Conservation (phyloP, 1,140 invertebrate genomes). For the Bombus terrestris region DNA sequence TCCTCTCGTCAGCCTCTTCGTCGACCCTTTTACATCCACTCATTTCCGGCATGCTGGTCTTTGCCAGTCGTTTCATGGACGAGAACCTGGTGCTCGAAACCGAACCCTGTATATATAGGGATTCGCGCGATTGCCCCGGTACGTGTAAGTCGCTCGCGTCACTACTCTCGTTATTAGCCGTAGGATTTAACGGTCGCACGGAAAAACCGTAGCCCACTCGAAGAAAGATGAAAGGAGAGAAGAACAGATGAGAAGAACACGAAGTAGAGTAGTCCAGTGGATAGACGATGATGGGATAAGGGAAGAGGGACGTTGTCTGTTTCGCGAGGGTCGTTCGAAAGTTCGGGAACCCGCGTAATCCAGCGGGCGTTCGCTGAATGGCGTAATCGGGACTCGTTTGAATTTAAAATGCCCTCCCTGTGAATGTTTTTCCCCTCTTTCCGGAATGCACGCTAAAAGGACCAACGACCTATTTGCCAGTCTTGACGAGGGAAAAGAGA, state of each 20-base stretch:
- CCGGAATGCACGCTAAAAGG: not conserved
- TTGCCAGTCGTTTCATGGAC: constrained; percentile 39
- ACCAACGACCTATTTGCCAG: constrained; percentile 41
- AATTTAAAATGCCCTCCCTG: constrained; percentile 42
- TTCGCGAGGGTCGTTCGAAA: constrained; percentile 20
- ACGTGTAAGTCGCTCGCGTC: not conserved
- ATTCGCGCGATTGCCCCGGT: constrained; percentile 2
- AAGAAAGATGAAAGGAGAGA: not conserved
- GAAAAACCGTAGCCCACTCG: not conserved
- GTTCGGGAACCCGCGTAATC: constrained; percentile 38
- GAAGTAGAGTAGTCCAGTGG: too few species aligned
- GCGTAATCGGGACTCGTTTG: constrained; percentile 51
- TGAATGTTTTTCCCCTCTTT: constrained; percentile 18
- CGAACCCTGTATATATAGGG: not conserved
- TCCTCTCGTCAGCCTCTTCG: constrained; percentile 36
- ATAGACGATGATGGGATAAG: not conserved
- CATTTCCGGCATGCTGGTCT: constrained; percentile 18
- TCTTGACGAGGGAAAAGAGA: not conserved
- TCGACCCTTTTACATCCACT: constrained; percentile 40
- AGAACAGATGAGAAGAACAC: not conserved
- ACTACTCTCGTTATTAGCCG: constrained; percentile 17
- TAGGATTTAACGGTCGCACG: not conserved
- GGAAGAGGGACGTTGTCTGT: not conserved
- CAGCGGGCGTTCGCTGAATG: constrained; percentile 34
- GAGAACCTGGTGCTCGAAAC: not conserved